Conservation (phyloP, 2,113 vertebrate species). For the Psittacus erithacus region DNA sequence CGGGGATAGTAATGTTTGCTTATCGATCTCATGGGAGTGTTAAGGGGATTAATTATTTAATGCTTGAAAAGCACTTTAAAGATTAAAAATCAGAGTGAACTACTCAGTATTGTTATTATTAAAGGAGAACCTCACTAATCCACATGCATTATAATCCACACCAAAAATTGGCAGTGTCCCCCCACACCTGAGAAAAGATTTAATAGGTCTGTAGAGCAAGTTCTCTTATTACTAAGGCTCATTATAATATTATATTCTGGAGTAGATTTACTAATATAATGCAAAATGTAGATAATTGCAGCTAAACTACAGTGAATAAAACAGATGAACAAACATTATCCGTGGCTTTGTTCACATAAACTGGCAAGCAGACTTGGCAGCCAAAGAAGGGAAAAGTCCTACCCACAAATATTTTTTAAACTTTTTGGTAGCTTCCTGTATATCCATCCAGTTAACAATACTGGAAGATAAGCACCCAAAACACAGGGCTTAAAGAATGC, state of each 20-base stretch:
- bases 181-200: slow-evolving; percentile 3
- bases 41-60: slow-evolving; percentile 39
- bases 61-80: slow-evolving; percentile 37
- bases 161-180: slow-evolving; percentile 13
- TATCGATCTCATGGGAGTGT: neutral
- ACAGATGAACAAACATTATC: slow-evolving; percentile 26
- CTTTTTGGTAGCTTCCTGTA: neutral
- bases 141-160: neutral
- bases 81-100: slow-evolving; percentile 26
- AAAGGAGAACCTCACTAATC: slow-evolving; percentile 50
- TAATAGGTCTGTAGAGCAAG: neutral
- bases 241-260: neutral
- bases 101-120: slow-evolving; percentile 6
- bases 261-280: slow-evolving; percentile 27
- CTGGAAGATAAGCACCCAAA: neutral
- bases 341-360: neutral
- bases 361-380: neutral
- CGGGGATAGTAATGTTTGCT: neutral
- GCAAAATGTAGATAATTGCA: slow-evolving; percentile 29
- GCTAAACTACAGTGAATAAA: slow-evolving; percentile 16
- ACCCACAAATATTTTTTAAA: neutral
- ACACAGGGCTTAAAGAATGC: neutral
- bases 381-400: neutral
- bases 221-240: slow-evolving; percentile 5
- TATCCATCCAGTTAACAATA: neutral